Percentiles rank a stretch among this genome's conserved stretches.
These are phyloP conservation scores for Hippopotamus amphibius DNA, from an alignment of 2,113 vertebrate genomes.

Conservation along the genomic window DNA sequence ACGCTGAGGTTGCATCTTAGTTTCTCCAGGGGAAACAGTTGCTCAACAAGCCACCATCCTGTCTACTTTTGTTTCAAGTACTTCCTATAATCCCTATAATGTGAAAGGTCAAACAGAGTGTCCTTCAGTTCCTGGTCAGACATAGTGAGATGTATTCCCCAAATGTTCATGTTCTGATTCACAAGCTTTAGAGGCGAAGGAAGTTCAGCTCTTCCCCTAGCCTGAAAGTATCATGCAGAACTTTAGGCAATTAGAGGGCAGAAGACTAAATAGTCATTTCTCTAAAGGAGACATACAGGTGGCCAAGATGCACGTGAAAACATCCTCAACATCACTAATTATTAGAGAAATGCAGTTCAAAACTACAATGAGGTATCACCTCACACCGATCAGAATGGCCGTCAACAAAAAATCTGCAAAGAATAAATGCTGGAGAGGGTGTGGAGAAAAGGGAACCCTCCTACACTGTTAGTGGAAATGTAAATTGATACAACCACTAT, in stretches of 20 bases:
- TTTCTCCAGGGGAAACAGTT: background rate
- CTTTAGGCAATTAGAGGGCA: background rate
- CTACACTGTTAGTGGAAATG: background rate
- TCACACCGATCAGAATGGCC: background rate
- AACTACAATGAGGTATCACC: background rate
- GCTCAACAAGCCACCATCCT: background rate
- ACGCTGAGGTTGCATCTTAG: background rate
- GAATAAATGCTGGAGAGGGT: background rate
- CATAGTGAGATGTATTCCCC: background rate
- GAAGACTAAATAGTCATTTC: background rate
- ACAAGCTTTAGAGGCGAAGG: background rate
- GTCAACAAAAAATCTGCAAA: background rate
- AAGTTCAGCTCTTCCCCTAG: background rate
- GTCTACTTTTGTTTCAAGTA: background rate
- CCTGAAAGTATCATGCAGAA: background rate
- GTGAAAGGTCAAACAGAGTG: background rate
- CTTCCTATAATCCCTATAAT: background rate
- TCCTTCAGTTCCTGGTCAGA: background rate
- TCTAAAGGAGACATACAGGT: background rate
- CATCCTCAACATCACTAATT: background rate
- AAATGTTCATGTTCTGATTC: background rate
- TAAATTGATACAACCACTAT: background rate
- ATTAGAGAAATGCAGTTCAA: background rate
- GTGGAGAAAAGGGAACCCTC: background rate
- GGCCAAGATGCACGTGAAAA: background rate